Base-by-base conservation (phyloP, 1,140 invertebrate species). In the Eueides isabella region DNA sequence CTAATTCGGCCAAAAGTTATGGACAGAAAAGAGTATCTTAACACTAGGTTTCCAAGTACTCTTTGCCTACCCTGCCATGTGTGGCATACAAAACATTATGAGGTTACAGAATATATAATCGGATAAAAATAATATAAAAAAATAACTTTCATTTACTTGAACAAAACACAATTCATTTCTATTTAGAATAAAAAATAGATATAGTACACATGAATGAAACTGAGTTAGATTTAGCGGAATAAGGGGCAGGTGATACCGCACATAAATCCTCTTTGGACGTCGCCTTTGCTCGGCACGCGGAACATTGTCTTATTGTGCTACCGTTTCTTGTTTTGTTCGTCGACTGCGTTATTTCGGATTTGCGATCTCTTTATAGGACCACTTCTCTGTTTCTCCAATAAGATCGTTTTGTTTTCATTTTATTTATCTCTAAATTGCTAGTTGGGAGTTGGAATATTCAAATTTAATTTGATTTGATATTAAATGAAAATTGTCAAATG, bases 261-360 rank as follows among this genome's bases (percentile, higher is more conserved):
- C 74, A 86, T 87, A 87, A 87, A 87, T 87, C 86, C 81, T 83
- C 72, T 80, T 79, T 72, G 75, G 83, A 79, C 79, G 76, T 83
- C 82, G 84, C 80, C 80, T 82, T 75, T 80, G 73, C 75, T 72
- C 80, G 86, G 86, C 82, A 86, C 84, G 84, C 84, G 84, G 85
- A 86, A 86, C 83, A 82, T 85, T 77, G 86, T 88, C 85, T 88
- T 88, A 85, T 88, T 88, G 83, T 86, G 75, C 72, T 76, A 68
- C 68, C 73, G 78, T 83, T 72, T 68, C 68, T 73, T 70, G 75
- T 74, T 77, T 88, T 82, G 82, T 85, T 88, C 71, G 76, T 76
- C 75, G 84, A 68, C 82, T 76, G 78, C 78, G 83, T 82, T 87
- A 86, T 87, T 87, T 87, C 76, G 78, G 84, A 86, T 81, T 85